Conservation (phyloP, 2,797 vertebrate species). For the Notamacropus eugenii region DNA sequence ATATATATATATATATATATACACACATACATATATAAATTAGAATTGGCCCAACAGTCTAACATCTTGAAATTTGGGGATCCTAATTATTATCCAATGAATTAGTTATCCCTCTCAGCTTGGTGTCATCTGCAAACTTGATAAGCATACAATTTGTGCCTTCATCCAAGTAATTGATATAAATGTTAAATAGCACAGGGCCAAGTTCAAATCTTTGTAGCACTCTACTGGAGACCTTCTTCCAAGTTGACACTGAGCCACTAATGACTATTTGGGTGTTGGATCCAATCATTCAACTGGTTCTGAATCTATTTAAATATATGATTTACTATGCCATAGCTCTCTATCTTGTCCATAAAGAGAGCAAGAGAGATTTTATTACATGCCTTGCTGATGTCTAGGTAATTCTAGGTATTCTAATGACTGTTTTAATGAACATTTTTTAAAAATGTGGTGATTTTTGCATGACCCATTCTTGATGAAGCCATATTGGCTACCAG, state of each 20-base stretch:
- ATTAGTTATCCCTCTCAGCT: not conserved
- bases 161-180: constrained; percentile 3
- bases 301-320: not conserved
- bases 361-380: not conserved
- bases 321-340: not conserved
- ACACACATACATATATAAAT: no score
- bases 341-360: not conserved
- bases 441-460: not conserved
- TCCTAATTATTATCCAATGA: not conserved
- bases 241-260: not conserved
- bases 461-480: not conserved
- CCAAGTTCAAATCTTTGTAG: not conserved
- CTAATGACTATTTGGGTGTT: not conserved
- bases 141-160: not conserved
- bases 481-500: not conserved
- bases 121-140: not conserved
- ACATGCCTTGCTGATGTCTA: not conserved
- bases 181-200: not conserved
- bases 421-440: not conserved
- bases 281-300: not conserved
- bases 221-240: not conserved
- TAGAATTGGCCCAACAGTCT: not conserved
- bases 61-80: not conserved
- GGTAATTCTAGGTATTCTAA: not conserved
- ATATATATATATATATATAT: not conserved